Base-by-base conservation (phyloP, 2,113 vertebrate species). In the Nerophis lumbriciformis region DNA sequence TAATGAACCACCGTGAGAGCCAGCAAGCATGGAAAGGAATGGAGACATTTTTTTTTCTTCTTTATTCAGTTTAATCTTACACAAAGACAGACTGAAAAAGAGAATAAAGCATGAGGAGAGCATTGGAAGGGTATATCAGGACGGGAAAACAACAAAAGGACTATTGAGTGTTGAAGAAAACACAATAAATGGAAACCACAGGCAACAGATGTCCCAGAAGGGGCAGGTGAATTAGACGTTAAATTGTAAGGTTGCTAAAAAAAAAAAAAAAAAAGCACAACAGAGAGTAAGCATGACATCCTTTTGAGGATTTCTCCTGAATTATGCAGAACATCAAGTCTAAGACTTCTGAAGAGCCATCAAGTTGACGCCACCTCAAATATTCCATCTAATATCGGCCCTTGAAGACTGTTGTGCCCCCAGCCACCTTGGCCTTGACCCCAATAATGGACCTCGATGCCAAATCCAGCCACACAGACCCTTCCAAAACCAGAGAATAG, bases 401-500 rank as follows among this genome's bases (percentile, higher is more conserved):
- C 45, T 73, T 57, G 39, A 38, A 15, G 9, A 12, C 65, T 48
- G 35, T 39, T 5, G 1, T 53, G 50, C 54, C 67, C 44, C 70
- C 38, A 13, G 35, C 59, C 53, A 56, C 65, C 5, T 5, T 56
- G 66, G 56, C 75, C 62, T 48, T 55, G 28, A 75, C 72, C 58
- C 68, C 65, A 66, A 54, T 81, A 80, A 85, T 78, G 53, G 14
- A 10, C 37, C 38, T 56, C 15, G 37, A 56, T 39, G 53, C 53
- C 53, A 36, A 13, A 53, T 28, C 6, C 11, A 10, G 36, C 38
- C 53, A 38, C 28, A 55, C 10, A n/a, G 36, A n/a, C n/a, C 5
- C 15, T 16, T 12, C 42, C 10, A 45, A 45, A 54, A 56, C 14
- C 37, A 9, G 15, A 56, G 39, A 56, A 16, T 45, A 45, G 10